phyloP scores from a whole-genome alignment of 2,797 vertebrate genomes.

The Parauchenoglanis punctatus region DNA sequence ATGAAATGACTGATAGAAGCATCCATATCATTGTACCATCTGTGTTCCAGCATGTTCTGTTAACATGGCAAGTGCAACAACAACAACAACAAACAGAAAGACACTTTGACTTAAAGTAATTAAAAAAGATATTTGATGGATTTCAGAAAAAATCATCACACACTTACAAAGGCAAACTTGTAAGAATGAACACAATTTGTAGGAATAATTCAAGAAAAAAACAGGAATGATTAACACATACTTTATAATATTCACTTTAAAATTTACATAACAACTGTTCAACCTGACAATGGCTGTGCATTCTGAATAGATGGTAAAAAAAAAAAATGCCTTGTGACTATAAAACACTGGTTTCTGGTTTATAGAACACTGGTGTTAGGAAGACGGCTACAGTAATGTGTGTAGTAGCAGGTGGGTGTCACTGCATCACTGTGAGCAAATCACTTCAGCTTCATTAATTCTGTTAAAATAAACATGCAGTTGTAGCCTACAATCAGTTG shows the following conservation, averaged over 20 bases:
- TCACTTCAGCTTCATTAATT: slow-evolving; percentile 3
- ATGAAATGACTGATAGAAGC: background rate
- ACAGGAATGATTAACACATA: background rate
- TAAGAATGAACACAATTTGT: background rate
- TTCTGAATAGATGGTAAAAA: background rate
- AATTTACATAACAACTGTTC: background rate
- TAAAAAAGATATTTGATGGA: background rate
- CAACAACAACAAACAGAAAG: background rate
- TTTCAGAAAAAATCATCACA: background rate
- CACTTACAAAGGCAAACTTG: background rate
- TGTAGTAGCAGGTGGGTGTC: background rate
- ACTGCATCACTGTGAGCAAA: slow-evolving; percentile 12
- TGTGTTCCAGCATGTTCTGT: background rate
- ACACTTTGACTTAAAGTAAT: background rate
- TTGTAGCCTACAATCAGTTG: background rate
- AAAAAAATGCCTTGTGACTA: background rate
- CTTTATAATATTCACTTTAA: background rate
- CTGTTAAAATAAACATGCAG: background rate
- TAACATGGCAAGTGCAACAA: background rate
- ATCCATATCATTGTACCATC: background rate
- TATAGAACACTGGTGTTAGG: background rate
- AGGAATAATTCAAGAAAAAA: background rate
- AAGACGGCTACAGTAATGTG: background rate
- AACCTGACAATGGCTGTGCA: background rate
- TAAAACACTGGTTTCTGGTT: background rate